Evolutionary conservation across 2,113 vertebrate genomes (phyloP).

Genomic region (Maccullochella peelii): DNA sequence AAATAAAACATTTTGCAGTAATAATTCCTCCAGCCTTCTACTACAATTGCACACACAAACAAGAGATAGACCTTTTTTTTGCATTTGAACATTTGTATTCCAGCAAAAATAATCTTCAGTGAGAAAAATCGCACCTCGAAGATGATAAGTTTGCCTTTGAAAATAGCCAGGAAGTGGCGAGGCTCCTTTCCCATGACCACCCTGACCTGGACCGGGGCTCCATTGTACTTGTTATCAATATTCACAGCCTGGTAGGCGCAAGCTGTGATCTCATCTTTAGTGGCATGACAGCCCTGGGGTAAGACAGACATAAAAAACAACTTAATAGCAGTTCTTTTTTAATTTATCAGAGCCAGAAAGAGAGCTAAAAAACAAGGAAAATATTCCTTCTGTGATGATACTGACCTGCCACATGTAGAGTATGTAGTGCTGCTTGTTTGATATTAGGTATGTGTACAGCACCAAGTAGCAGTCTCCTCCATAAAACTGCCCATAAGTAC

Average conservation of each 20-base stretch:
- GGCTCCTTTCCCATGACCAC: slow-evolving; percentile 95
- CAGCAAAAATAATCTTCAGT: neutral
- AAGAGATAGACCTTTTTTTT: neutral
- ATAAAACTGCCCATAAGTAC: slow-evolving; percentile 89
- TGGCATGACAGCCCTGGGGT: slow-evolving; percentile 89
- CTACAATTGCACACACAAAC: neutral
- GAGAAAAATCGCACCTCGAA: slow-evolving; percentile 84
- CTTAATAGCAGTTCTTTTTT: neutral
- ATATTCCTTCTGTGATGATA: neutral
- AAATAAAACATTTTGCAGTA: neutral
- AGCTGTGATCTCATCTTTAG: slow-evolving; percentile 89
- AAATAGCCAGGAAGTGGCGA: slow-evolving; percentile 91
- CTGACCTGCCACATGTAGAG: slow-evolving; percentile 95
- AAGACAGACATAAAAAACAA: neutral
- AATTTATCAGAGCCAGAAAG: neutral
- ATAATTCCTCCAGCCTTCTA: neutral
- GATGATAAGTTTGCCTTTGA: slow-evolving; percentile 90
- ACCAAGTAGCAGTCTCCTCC: slow-evolving; percentile 93
- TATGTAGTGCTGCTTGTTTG: slow-evolving; percentile 85
- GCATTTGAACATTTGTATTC: neutral
- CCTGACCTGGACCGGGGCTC: slow-evolving; percentile 90
- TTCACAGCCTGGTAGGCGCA: slow-evolving; percentile 89
- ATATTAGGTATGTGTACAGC: slow-evolving; percentile 88
- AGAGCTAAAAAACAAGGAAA: neutral
- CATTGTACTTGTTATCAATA: slow-evolving; percentile 87